Conservation (phyloP, 2,888 invertebrate species). For the Hetaerina titia region DNA sequence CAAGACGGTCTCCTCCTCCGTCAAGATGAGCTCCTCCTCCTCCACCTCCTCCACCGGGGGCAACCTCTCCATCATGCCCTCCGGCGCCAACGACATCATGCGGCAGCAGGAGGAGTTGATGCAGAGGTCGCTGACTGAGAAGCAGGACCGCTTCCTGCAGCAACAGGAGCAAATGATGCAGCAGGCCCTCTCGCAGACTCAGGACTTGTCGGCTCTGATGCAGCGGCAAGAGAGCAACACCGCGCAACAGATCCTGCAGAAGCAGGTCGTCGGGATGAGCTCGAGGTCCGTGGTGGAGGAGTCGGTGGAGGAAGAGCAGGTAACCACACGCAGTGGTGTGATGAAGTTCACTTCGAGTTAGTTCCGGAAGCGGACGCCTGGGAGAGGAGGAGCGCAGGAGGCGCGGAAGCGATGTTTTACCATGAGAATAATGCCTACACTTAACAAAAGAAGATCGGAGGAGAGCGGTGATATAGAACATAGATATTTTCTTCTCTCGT, state of each 20-base stretch:
- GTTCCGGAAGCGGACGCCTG: neutral
- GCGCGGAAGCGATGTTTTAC: neutral
- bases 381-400: neutral
- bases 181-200: neutral
- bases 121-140: constrained; percentile 39
- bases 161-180: constrained; percentile 51
- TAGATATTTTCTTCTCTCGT: neutral
- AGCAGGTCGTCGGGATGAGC: constrained; percentile 16
- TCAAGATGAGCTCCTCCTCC: constrained; percentile 46
- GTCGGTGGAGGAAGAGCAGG: constrained; percentile 61
- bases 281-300: constrained; percentile 52
- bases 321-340: constrained; percentile 51
- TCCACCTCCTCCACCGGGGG: neutral
- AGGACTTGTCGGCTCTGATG: neutral
- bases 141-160: constrained; percentile 39
- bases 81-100: constrained; percentile 28
- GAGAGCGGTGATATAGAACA: neutral
- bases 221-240: neutral
- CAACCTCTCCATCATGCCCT: constrained; percentile 44
- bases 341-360: constrained; percentile 64
- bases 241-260: constrained; percentile 29
- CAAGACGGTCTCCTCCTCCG: constrained; percentile 30
- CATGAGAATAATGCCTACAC: neutral
- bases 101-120: constrained; percentile 24
- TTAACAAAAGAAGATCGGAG: neutral